Evolutionary conservation across 2,113 vertebrate genomes (phyloP).

Genomic region (Leucopternis melanops): DNA sequence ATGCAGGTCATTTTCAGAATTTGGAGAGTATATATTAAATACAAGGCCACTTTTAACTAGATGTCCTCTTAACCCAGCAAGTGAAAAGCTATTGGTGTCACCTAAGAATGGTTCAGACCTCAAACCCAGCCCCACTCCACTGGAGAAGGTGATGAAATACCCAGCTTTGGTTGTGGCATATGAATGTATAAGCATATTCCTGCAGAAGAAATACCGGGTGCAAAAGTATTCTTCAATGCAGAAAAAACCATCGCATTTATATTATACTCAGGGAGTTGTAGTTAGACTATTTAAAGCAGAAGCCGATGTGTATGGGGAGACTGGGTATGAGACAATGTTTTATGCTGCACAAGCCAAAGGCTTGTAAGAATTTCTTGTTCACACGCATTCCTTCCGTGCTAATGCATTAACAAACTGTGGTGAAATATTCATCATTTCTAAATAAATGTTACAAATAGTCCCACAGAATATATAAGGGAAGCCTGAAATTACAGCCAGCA

Average conservation of each 20-base stretch:
- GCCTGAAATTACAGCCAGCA: not conserved
- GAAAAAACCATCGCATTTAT: not conserved
- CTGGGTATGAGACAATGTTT: not conserved
- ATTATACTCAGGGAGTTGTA: not conserved
- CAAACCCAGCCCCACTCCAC: not conserved
- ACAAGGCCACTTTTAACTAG: not conserved
- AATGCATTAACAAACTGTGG: not conserved
- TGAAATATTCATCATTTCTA: conserved; percentile 4
- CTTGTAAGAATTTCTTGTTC: not conserved
- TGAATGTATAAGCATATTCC: not conserved
- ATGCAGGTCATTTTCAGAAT: not conserved
- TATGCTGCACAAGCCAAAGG: not conserved
- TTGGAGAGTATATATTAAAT: not conserved
- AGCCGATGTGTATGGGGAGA: not conserved
- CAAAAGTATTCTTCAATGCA: not conserved
- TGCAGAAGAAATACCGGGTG: not conserved
- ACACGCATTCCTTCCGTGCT: not conserved
- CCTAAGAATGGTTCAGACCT: not conserved
- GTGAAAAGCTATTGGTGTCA: not conserved
- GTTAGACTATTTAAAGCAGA: conserved; percentile 7
- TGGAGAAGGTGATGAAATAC: not conserved
- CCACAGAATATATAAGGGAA: not conserved
- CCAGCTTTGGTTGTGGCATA: not conserved
- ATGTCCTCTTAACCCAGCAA: not conserved
- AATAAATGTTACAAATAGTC: conserved; percentile 6